phyloP scores from a whole-genome alignment of 2,888 invertebrate genomes.

The Bhutanitis thaidina region DNA sequence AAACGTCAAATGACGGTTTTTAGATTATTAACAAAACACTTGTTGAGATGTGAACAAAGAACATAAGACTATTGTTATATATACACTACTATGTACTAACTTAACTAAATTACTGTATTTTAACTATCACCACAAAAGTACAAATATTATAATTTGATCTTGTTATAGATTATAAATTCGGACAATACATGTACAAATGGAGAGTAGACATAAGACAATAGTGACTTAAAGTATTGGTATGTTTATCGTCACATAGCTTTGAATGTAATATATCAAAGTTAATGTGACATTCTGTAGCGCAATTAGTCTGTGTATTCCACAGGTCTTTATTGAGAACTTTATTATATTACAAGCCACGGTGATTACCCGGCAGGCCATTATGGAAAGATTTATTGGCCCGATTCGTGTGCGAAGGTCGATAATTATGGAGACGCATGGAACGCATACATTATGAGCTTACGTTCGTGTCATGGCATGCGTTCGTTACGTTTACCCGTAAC shows the following conservation, averaged over 20 bases:
- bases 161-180: too few relatives aligned
- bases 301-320: constrained; percentile 21
- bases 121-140: too few relatives aligned
- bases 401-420: constrained; percentile 36
- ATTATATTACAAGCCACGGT: constrained; percentile 31
- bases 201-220: too few relatives aligned
- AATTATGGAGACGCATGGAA: constrained; percentile 31
- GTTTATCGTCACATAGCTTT: background rate
- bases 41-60: too few relatives aligned
- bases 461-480: constrained; percentile 10
- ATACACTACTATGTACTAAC: too few relatives aligned
- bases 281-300: constrained; percentile 9
- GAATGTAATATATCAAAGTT: background rate
- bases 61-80: too few relatives aligned
- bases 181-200: too few relatives aligned
- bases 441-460: constrained; percentile 13
- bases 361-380: constrained; percentile 31
- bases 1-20: too few relatives aligned
- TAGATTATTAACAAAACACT: too few relatives aligned
- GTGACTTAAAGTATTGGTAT: background rate
- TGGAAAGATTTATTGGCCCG: constrained; percentile 35
- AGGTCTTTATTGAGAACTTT: constrained; percentile 34
- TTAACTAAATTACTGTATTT: too few relatives aligned
- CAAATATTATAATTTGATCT: too few relatives aligned
- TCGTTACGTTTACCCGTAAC: background rate